A percentile compares a stretch with the other conserved stretches of the same genome.
Evolutionary conservation across 2,797 vertebrate genomes (phyloP).

Genomic region (Brachyalestes nurse): DNA sequence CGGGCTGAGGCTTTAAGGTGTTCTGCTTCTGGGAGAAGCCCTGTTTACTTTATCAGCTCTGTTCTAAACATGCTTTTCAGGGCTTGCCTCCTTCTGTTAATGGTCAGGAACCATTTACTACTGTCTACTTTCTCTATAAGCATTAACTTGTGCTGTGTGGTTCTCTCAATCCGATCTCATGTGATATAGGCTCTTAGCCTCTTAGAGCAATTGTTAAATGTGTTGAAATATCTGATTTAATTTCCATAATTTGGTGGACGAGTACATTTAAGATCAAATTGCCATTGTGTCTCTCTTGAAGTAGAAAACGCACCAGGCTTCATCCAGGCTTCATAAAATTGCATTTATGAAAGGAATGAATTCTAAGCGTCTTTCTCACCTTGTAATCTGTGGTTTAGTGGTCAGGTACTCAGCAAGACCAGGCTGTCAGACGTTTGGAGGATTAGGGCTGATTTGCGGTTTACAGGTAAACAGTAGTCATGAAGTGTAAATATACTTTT

Average conservation of each 20-base stretch:
- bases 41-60: constrained; percentile 25
- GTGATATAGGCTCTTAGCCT: too few species aligned
- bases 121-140: neutral
- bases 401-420: neutral
- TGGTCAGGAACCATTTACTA: constrained; percentile 31
- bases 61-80: constrained; percentile 5
- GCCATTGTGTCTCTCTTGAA: neutral
- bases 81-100: constrained; percentile 18
- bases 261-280: too few species aligned
- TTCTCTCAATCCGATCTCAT: too few species aligned
- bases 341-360: neutral
- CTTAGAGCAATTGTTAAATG: too few species aligned
- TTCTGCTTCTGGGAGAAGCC: neutral
- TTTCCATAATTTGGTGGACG: too few species aligned
- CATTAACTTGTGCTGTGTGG: too few species aligned
- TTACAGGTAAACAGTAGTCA: neutral
- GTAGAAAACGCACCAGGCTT: neutral
- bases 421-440: neutral
- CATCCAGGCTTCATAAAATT: neutral
- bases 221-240: too few species aligned
- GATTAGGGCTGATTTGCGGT: neutral
- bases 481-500: too few species aligned
- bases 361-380: neutral
- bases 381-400: neutral
- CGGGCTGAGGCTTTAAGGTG: constrained; percentile 8